Conservation (phyloP, 2,888 invertebrate genomes). For the Spodoptera littoralis region DNA sequence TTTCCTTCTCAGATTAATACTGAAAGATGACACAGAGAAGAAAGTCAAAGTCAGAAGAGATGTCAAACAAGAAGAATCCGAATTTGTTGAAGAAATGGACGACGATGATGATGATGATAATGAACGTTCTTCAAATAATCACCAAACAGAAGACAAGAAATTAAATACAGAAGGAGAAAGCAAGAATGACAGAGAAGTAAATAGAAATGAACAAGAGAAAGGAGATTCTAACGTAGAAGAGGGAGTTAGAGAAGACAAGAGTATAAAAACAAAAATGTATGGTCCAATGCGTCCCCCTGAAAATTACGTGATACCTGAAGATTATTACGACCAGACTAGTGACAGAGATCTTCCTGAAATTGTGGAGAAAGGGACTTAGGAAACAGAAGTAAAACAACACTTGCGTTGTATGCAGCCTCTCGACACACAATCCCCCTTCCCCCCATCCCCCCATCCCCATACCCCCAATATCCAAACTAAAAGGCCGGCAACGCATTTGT, state of each 20-base stretch:
- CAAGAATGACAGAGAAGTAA: background rate
- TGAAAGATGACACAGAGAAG: constrained; percentile 83
- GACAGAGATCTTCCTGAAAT: constrained; percentile 84
- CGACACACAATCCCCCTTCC: too few relatives aligned
- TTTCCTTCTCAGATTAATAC: constrained; percentile 73
- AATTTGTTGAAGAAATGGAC: constrained; percentile 87
- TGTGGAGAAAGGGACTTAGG: constrained; percentile 68
- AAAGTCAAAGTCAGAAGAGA: constrained; percentile 66
- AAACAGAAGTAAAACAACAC: too few relatives aligned
- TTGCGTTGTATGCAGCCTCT: too few relatives aligned
- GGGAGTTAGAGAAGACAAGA: constrained; percentile 26
- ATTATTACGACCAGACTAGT: constrained; percentile 81
- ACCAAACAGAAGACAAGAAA: constrained; percentile 4
- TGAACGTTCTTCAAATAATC: too few relatives aligned
- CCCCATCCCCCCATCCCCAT: too few relatives aligned
- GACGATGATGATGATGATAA: constrained; percentile 72
- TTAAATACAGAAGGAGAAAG: constrained; percentile 8
- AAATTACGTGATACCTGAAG: constrained; percentile 82
- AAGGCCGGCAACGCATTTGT: too few relatives aligned
- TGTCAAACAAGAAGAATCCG: constrained; percentile 72
- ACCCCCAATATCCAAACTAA: too few relatives aligned
- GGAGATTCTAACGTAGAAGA: constrained; percentile 23
- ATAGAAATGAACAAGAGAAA: constrained; percentile 14
- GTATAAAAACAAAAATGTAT: constrained; percentile 66
- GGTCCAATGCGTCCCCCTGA: constrained; percentile 87